These are phyloP conservation scores for Campoplex nolae DNA, from an alignment of 2,888 invertebrate genomes.

Conservation along the genomic window DNA sequence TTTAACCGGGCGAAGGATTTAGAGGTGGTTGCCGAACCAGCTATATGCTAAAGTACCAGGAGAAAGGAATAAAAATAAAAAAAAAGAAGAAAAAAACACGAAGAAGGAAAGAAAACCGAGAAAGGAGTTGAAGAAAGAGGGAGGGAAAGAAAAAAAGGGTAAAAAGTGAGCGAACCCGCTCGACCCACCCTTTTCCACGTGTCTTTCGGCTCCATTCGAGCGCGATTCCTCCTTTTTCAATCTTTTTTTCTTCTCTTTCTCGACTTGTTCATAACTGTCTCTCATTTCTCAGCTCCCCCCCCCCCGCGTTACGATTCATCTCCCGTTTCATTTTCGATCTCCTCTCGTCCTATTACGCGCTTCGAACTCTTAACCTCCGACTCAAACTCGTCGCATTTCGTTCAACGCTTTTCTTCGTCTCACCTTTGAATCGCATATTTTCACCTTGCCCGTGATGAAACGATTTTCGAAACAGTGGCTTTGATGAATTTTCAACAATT, in stretches of 20 bases:
- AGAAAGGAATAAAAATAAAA: constrained; percentile 38
- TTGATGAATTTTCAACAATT: background rate
- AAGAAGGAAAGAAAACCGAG: constrained; percentile 35
- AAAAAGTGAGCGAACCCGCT: constrained; percentile 42
- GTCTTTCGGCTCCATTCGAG: constrained; percentile 61
- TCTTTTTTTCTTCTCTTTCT: constrained; percentile 17
- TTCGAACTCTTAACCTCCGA: constrained; percentile 48
- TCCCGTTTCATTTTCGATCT: constrained; percentile 5
- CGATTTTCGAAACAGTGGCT: constrained; percentile 20
- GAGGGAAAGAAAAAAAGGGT: constrained; percentile 8
- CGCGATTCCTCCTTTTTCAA: constrained; percentile 41
- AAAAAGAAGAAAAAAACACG: constrained; percentile 26
- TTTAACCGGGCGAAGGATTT: constrained; percentile 77
- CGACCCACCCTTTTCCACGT: constrained; percentile 42
- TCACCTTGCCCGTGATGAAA: background rate
- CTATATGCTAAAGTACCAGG: constrained; percentile 65
- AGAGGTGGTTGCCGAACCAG: constrained; percentile 71
- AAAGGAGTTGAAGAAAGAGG: constrained; percentile 32
- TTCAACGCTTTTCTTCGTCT: constrained; percentile 23
- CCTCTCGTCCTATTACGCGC: constrained; percentile 10
- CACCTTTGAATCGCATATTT: background rate
- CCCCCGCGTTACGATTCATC: constrained; percentile 20
- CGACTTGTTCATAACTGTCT: constrained; percentile 54
- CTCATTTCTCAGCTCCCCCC: constrained; percentile 46
- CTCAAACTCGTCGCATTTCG: constrained; percentile 46